Evolutionary conservation across 2,888 invertebrate species (phyloP).

Genomic region (Luperina nickerlii): DNA sequence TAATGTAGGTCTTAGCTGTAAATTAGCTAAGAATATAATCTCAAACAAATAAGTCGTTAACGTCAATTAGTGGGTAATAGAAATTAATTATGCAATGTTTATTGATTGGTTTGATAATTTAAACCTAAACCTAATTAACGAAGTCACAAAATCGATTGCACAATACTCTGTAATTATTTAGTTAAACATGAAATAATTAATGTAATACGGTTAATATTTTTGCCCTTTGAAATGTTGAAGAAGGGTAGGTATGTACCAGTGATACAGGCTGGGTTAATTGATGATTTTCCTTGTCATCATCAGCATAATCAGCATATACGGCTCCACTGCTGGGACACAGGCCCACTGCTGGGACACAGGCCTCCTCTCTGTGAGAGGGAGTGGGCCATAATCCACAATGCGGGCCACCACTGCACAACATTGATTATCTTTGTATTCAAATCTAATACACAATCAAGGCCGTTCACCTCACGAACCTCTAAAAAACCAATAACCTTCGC

Average conservation of each 20-base stretch:
- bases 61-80: slow-evolving; percentile 43
- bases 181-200: not conserved
- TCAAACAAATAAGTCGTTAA: slow-evolving; percentile 50
- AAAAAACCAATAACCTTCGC: not conserved
- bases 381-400: no score
- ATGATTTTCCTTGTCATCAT: not conserved
- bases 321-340: no score
- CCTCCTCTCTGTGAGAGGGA: no score
- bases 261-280: not conserved
- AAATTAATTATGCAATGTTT: slow-evolving; percentile 43
- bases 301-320: no score
- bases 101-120: slow-evolving; percentile 49
- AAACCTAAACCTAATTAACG: slow-evolving; percentile 19
- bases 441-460: not conserved
- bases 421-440: not conserved
- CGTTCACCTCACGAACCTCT: not conserved
- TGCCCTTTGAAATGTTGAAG: slow-evolving; percentile 7
- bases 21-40: slow-evolving; percentile 13
- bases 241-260: not conserved
- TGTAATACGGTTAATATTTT: not conserved
- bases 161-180: slow-evolving; percentile 40
- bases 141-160: slow-evolving; percentile 37
- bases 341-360: no score
- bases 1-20: slow-evolving; percentile 9
- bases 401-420: no score